phyloP scores from a whole-genome alignment of 2,888 invertebrate genomes.

The Autographa gamma region DNA sequence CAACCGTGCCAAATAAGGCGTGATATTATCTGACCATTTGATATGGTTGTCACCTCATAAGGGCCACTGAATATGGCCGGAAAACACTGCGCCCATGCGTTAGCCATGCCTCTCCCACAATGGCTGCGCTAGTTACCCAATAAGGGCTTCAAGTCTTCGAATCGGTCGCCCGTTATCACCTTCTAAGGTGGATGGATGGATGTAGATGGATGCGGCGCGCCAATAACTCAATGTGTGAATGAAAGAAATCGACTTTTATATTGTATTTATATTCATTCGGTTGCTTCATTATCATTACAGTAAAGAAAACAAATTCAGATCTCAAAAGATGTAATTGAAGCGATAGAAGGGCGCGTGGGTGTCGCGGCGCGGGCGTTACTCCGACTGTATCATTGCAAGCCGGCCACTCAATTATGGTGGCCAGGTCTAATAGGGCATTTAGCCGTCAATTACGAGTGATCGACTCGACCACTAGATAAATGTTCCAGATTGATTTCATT shows the following conservation, averaged over 20 bases:
- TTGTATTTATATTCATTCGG: conserved; percentile 55
- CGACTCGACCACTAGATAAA: conserved; percentile 61
- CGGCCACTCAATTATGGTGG: conserved; percentile 72
- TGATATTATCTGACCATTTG: conserved; percentile 66
- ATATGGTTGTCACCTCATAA: conserved; percentile 70
- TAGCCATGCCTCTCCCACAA: conserved; percentile 64
- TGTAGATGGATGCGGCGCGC: conserved; percentile 40
- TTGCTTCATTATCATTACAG: conserved; percentile 49
- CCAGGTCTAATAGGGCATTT: conserved; percentile 77
- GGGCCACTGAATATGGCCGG: conserved; percentile 62
- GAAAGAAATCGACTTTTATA: conserved; percentile 50
- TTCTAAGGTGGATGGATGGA: conserved; percentile 68
- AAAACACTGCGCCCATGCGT: conserved; percentile 63
- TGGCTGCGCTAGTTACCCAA: conserved; percentile 73
- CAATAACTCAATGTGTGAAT: conserved; percentile 53
- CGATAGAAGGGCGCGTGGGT: conserved; percentile 59
- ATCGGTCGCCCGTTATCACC: conserved; percentile 74
- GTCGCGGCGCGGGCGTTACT: conserved; percentile 62
- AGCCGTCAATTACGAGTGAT: conserved; percentile 80
- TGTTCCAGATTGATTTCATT: conserved; percentile 61
- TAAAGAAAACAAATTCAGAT: conserved; percentile 60
- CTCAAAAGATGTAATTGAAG: conserved; percentile 57
- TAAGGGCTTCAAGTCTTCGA: conserved; percentile 66
- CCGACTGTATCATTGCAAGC: conserved; percentile 63
- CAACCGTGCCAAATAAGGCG: conserved; percentile 59